These are phyloP conservation scores for Macrosiphum euphorbiae DNA, from an alignment of 2,888 invertebrate genomes.

Conservation along the genomic window DNA sequence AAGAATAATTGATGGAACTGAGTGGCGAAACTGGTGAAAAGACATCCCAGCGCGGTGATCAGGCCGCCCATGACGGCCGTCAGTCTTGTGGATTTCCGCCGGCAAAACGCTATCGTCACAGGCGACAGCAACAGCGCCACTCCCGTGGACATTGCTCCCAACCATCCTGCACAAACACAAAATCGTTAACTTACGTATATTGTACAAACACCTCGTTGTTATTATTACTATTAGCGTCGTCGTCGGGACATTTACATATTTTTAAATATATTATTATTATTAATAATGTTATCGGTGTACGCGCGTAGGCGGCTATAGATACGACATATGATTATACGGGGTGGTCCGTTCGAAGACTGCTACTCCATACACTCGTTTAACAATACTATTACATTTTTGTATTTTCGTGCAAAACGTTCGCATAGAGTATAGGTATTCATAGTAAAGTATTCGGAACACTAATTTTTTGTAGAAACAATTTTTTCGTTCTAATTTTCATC, in stretches of 20 bases:
- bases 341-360: neutral
- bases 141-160: conserved; percentile 84
- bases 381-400: neutral
- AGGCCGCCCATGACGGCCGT: conserved; percentile 90
- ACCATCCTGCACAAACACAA: conserved; percentile 77
- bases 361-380: neutral
- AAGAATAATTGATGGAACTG: conserved; percentile 92
- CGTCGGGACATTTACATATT: conserved; percentile 30
- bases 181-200: neutral
- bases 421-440: neutral
- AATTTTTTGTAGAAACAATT: neutral
- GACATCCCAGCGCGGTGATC: conserved; percentile 86
- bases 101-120: conserved; percentile 86
- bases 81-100: conserved; percentile 87
- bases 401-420: neutral
- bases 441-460: neutral
- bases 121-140: conserved; percentile 86
- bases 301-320: neutral
- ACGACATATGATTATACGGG: neutral
- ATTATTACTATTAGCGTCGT: neutral
- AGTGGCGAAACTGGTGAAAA: conserved; percentile 90
- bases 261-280: conserved; percentile 20
- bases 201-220: conserved; percentile 10
- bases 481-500: neutral
- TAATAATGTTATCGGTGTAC: neutral